These are phyloP conservation scores for Phataginus tricuspis DNA, from an alignment of 2,797 vertebrate species.

Conservation along the genomic window DNA sequence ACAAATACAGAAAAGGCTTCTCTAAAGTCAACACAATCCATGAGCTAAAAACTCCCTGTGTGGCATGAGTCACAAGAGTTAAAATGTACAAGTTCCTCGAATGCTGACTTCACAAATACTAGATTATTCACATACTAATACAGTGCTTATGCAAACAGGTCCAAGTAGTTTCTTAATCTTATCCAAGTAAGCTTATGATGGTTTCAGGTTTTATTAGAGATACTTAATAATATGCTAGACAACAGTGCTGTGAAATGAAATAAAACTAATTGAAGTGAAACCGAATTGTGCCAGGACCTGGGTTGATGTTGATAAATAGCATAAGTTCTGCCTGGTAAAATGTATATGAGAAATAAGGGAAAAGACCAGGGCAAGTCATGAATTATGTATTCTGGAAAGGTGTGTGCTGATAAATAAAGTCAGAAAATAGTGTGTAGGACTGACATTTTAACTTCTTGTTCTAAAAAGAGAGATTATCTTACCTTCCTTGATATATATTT, in stretches of 20 bases:
- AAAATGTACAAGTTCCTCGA: not conserved
- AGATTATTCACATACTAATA: not conserved
- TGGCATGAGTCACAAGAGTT: not conserved
- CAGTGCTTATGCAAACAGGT: not conserved
- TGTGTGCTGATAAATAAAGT: not conserved
- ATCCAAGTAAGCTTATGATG: not conserved
- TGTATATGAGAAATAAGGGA: slow-evolving; percentile 39
- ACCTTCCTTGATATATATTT: slow-evolving; percentile 89
- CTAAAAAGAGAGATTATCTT: slow-evolving; percentile 87
- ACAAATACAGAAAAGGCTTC: not conserved
- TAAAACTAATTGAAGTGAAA: slow-evolving; percentile 40
- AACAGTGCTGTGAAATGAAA: not conserved
- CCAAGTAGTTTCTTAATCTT: not conserved
- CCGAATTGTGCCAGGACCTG: not conserved
- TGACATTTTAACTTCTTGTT: slow-evolving; percentile 73
- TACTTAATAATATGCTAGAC: not conserved
- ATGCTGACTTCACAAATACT: not conserved
- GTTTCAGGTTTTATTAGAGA: not conserved
- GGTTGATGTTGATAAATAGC: not conserved
- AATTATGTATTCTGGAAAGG: slow-evolving; percentile 44
- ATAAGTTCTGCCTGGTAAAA: slow-evolving; percentile 22
- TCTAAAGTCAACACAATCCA: not conserved
- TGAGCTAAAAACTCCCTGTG: not conserved
- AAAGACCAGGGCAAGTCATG: not conserved
- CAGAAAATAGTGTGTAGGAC: slow-evolving; percentile 62